Conservation (phyloP, 2,113 vertebrate genomes). For the Muntiacus muntjak region DNA sequence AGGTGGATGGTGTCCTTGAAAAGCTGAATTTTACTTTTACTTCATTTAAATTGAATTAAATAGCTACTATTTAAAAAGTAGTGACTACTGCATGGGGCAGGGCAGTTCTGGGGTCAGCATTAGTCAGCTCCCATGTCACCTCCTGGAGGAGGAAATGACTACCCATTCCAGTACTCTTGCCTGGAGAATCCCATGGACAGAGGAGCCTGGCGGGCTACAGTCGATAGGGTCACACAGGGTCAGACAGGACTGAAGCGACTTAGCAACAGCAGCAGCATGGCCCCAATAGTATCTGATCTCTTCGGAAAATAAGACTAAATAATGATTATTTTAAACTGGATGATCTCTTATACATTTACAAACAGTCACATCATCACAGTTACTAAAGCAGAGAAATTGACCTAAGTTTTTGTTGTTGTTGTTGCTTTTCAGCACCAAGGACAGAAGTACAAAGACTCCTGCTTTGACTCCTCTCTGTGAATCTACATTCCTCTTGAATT, state of each 20-base stretch:
- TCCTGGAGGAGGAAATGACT: neutral
- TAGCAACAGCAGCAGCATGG: neutral
- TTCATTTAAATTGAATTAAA: neutral
- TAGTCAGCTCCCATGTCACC: neutral
- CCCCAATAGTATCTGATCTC: neutral
- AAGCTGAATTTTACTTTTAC: neutral
- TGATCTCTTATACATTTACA: neutral
- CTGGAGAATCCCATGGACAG: neutral
- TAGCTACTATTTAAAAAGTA: neutral
- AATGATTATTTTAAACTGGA: neutral
- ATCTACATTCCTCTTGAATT: neutral
- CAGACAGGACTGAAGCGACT: neutral
- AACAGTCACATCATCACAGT: neutral
- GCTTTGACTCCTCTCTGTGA: neutral
- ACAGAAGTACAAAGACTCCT: constrained; percentile 24
- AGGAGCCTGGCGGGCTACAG: neutral
- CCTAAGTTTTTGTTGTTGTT: neutral
- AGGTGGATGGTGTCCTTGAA: neutral
- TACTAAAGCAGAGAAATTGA: neutral
- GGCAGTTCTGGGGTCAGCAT: neutral
- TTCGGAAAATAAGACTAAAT: neutral
- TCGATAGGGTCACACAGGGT: neutral
- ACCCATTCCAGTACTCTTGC: neutral
- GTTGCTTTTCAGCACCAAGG: constrained; percentile 31
- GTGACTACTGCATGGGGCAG: neutral